Base-by-base conservation (phyloP, 1,140 invertebrate species). In the Colletes latitarsis region DNA sequence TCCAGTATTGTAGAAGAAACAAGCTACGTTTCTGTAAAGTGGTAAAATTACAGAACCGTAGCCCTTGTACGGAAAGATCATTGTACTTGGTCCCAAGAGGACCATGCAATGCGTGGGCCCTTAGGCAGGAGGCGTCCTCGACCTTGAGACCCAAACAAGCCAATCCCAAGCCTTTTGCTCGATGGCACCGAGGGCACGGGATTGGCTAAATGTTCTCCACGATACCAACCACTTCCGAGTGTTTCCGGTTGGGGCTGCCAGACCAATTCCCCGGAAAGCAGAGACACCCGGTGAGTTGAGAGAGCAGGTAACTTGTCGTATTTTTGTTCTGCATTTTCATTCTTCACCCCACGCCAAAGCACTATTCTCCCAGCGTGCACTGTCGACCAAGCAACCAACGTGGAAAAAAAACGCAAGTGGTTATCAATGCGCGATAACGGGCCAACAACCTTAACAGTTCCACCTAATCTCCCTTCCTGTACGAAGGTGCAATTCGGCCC, bases 131-230 rank as follows among this genome's bases (percentile, higher is more conserved):
- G 84, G 70, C 64, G 60, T 77, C 78, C 71, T 71, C 77, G 60
- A 58, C 75, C 84, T 82, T 83, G 81, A 77, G 55, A 53, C 58
- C 39, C 21, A 41, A 43, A 77, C 19, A 77, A 81, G 77, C 84
- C 84, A 87, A 87, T 87, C 84, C 85, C 84, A 83, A 77, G 81
- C 81, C 77, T 73, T 30, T 30, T 30, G 30, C 30, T 69, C 71
- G 63, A 55, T 70, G 60, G 55, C 63, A 53, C 39, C 64, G 73
- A 60, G 66, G 63, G 52, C 60, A 57, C 63, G 85, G 85, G 85
- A 87, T 87, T 87, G 84, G 84, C 72, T 83, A 58, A 75, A 73
- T 52, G 81, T 87, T 87, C 85, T 77, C 73, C 81, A 86, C 68
- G 81, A 5, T 85, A 77, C 76, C 83, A 72, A 72, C 67, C 55